Base-by-base conservation (phyloP, 2,797 vertebrate genomes). In the Chelon labrosus region DNA sequence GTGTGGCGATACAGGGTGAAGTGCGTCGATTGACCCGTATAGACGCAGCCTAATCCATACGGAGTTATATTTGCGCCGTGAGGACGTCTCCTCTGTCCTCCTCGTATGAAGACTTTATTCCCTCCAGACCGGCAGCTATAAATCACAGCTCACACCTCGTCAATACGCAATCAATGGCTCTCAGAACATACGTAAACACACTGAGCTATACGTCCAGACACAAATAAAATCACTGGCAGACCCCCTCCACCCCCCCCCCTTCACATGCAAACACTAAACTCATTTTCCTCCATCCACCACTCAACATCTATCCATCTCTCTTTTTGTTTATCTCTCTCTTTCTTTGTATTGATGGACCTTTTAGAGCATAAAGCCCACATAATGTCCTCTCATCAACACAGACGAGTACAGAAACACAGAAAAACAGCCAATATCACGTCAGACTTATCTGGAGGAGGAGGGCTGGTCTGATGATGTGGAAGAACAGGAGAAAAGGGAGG, bases 131-230 rank as follows among this genome's bases (percentile, higher is more conserved):
- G 60, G 69, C 77, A 55, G 85, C 79, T 74, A 91, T 92, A 90
- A 91, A 92, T 92, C 90, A 91, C 89, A 13, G 63, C 85, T 79
- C 59, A 65, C 25, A 16, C 83, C 77, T 85, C 74, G 65, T 89
- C 88, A 79, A 91, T 89, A 85, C 70, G 63, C 79, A 88, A 85
- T 88, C 88, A 86, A 87, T 88, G 73, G 1, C 25, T 11, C 75
- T 62, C 67, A 74, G 41, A 76, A 75, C 65, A 74, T 70, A 55
- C 47, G 50, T 52, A 61, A 42, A 17, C 49, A 75, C 58, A 50
- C 41, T 63, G 22, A 51, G 55, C 44, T 51, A 3, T 35, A 58
- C 55, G n/a, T 53, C 49, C 67, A 13, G 10, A n/a, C 59, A 4
- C 41, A 54, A 31, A 81, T 60, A 31, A 61, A 63, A 79, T 70